Percentiles rank a stretch among this genome's conserved stretches.
phyloP scores from a whole-genome alignment of 2,888 invertebrate species.

The Oeneis ivallda region DNA sequence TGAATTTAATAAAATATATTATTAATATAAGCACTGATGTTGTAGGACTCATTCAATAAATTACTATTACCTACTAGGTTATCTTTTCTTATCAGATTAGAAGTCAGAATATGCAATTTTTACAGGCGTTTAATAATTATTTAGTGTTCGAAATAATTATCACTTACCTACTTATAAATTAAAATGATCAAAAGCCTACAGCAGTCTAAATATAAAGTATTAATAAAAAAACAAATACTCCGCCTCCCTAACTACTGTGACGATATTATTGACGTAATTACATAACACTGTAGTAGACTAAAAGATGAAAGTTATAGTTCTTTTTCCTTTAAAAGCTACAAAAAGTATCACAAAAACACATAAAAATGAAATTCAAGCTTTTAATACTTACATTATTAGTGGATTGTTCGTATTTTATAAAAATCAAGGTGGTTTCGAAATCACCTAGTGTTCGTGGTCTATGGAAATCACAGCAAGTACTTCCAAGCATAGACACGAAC shows the following conservation, averaged over 20 bases:
- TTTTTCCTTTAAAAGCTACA: not conserved
- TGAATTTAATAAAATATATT: too few relatives aligned
- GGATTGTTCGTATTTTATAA: constrained; percentile 2
- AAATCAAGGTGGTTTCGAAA: constrained; percentile 27
- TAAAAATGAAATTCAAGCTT: not conserved
- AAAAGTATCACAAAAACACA: not conserved
- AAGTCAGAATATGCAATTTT: not conserved
- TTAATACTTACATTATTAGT: constrained; percentile 35
- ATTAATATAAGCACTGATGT: not conserved
- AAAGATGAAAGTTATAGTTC: not conserved
- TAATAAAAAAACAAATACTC: not conserved
- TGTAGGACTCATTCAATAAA: not conserved
- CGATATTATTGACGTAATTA: constrained; percentile 40
- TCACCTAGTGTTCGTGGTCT: too few relatives aligned
- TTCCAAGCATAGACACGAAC: not conserved
- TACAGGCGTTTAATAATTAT: not conserved
- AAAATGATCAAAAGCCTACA: not conserved
- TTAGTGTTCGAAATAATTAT: not conserved
- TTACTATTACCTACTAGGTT: not conserved
- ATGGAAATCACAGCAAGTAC: constrained; percentile 17
- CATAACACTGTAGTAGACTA: constrained; percentile 32
- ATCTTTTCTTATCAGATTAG: constrained; percentile 1
- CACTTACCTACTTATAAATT: not conserved
- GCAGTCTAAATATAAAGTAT: not conserved
- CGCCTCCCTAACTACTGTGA: not conserved